These are phyloP conservation scores for Tylochromis polylepis DNA, from an alignment of 2,113 vertebrate genomes.

Conservation along the genomic window DNA sequence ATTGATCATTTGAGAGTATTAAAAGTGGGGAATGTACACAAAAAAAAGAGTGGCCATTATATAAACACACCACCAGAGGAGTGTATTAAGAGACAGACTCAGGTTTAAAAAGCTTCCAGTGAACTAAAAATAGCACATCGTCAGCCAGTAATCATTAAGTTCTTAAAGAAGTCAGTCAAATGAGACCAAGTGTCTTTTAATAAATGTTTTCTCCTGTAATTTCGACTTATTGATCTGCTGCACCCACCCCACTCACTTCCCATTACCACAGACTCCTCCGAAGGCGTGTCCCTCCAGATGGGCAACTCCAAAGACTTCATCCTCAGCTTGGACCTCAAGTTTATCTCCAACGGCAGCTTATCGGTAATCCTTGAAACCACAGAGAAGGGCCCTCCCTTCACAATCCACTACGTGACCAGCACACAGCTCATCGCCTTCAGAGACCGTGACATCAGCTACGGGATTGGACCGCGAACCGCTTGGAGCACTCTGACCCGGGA, in stretches of 20 bases:
- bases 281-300: constrained; percentile 85
- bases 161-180: not conserved
- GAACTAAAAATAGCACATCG: constrained; percentile 28
- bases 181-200: not conserved
- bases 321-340: constrained; percentile 90
- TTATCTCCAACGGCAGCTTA: constrained; percentile 86
- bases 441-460: constrained; percentile 87
- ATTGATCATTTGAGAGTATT: not conserved
- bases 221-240: not conserved
- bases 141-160: not conserved
- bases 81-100: not conserved
- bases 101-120: not conserved
- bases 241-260: not conserved
- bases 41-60: not conserved
- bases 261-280: constrained; percentile 78
- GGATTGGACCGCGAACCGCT: constrained; percentile 79
- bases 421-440: constrained; percentile 85
- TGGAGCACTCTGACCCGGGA: constrained; percentile 95
- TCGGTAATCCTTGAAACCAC: constrained; percentile 92
- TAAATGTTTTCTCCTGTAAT: not conserved
- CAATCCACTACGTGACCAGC: constrained; percentile 86
- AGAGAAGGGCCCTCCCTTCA: constrained; percentile 86
- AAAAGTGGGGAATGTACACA: not conserved
- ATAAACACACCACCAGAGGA: not conserved
- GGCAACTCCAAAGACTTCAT: constrained; percentile 93